Conservation (phyloP, 1,140 invertebrate species). For the Cylas formicarius region DNA sequence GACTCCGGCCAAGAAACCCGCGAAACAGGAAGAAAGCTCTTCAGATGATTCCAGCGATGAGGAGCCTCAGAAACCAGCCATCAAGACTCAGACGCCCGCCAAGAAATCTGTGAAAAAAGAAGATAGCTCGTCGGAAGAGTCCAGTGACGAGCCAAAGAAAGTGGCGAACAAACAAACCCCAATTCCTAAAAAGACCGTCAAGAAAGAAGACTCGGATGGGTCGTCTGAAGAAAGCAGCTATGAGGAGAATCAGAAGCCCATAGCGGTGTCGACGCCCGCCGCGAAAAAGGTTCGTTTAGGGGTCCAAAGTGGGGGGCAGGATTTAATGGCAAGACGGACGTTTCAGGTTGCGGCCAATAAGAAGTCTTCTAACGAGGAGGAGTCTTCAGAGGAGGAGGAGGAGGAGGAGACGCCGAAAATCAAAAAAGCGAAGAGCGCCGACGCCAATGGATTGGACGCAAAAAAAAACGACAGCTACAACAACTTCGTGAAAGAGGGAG, state of each 20-base stretch:
- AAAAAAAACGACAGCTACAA: too few relatives aligned
- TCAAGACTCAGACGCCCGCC: conserved; percentile 1
- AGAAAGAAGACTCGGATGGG: conserved; percentile 29
- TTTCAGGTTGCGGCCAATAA: conserved; percentile 10
- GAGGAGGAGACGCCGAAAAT: conserved; percentile 35
- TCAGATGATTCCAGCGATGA: conserved; percentile 3
- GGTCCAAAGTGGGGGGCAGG: too few relatives aligned
- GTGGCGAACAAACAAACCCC: conserved; percentile 37
- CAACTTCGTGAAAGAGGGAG: conserved; percentile 51
- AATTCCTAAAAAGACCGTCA: background rate
- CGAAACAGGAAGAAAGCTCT: conserved; percentile 2
- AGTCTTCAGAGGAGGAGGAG: conserved; percentile 33
- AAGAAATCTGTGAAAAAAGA: conserved; percentile 23
- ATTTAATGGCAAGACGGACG: too few relatives aligned
- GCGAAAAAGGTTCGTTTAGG: conserved; percentile 28
- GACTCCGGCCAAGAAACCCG: background rate
- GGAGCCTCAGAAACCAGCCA: conserved; percentile 9
- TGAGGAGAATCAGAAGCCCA: conserved; percentile 26
- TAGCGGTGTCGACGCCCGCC: conserved; percentile 12
- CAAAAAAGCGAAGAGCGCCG: conserved; percentile 43
- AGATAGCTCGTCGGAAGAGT: conserved; percentile 30
- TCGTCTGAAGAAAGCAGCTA: conserved; percentile 30
- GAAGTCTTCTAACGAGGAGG: conserved; percentile 20
- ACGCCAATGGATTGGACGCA: too few relatives aligned
- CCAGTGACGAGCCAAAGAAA: conserved; percentile 28